Percentiles rank a stretch among this genome's conserved stretches.
Evolutionary conservation across 2,888 invertebrate genomes (phyloP).

Genomic region (Drosophila paramelanica): DNA sequence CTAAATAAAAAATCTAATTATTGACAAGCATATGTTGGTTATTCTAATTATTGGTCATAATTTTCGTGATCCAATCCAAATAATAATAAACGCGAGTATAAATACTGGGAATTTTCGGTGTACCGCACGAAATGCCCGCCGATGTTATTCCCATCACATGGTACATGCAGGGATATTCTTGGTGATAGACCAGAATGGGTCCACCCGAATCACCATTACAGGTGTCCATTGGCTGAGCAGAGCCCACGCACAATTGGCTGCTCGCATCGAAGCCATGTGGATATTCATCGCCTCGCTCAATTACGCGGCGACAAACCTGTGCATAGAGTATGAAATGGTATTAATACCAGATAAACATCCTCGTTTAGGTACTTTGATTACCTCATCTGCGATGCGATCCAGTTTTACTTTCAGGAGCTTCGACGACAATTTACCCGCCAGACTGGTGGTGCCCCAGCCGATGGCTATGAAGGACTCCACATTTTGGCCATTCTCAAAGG

Average conservation of each 20-base stretch:
- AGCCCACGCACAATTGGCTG: conserved; percentile 80
- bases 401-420: conserved; percentile 86
- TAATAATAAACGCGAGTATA: conserved; percentile 75
- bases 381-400: conserved; percentile 78
- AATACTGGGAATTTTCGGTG: conserved; percentile 72
- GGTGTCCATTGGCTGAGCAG: conserved; percentile 66
- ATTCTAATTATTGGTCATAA: conserved; percentile 27
- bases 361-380: conserved; percentile 5
- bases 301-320: conserved; percentile 53
- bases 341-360: background rate
- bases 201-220: conserved; percentile 81
- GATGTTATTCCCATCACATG: conserved; percentile 77
- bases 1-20: conserved; percentile 7
- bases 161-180: conserved; percentile 76
- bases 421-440: conserved; percentile 72
- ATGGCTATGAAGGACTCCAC: conserved; percentile 82
- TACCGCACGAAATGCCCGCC: conserved; percentile 68
- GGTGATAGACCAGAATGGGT: conserved; percentile 68
- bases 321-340: background rate
- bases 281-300: conserved; percentile 51
- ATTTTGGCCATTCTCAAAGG: conserved; percentile 49
- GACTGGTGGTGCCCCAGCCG: conserved; percentile 86
- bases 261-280: conserved; percentile 61
- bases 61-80: conserved; percentile 69
- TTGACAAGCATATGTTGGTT: background rate